Conservation (phyloP, 2,888 invertebrate genomes). For the Cheilosia scutellata region DNA sequence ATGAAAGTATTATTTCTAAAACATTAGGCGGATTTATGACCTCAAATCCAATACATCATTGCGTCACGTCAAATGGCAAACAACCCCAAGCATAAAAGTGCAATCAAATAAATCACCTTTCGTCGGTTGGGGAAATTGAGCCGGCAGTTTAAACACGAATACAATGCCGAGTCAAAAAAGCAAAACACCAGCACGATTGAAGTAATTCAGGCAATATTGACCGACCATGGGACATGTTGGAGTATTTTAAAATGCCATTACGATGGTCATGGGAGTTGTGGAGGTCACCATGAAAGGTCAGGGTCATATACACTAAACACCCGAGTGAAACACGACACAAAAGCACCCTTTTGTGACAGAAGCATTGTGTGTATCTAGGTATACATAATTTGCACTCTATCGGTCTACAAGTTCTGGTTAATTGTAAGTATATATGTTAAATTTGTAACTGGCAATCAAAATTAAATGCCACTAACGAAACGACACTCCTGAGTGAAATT, state of each 20-base stretch:
- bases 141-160: constrained; percentile 13
- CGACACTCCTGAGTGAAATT: constrained; percentile 49
- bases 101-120: constrained; percentile 71
- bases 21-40: constrained; percentile 49
- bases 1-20: constrained; percentile 30
- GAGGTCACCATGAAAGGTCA: constrained; percentile 54
- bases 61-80: constrained; percentile 62
- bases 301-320: constrained; percentile 22
- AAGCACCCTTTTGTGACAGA: constrained; percentile 21
- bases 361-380: not conserved
- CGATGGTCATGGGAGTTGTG: constrained; percentile 38
- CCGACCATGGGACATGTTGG: constrained; percentile 34
- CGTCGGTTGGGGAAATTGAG: constrained; percentile 52
- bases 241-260: constrained; percentile 68
- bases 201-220: constrained; percentile 50
- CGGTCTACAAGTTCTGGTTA: not conserved
- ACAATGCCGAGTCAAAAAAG: constrained; percentile 14
- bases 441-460: constrained; percentile 41
- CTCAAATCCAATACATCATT: constrained; percentile 58
- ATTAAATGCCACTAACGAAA: constrained; percentile 50
- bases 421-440: no score
- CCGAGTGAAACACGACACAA: constrained; percentile 4
- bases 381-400: not conserved
- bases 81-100: constrained; percentile 62
- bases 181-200: constrained; percentile 4